Percentiles rank a stretch among this genome's conserved stretches.
Conservation (phyloP, 92 coral and sea anemone genomes). For the Phenganax stokvisi region DNA sequence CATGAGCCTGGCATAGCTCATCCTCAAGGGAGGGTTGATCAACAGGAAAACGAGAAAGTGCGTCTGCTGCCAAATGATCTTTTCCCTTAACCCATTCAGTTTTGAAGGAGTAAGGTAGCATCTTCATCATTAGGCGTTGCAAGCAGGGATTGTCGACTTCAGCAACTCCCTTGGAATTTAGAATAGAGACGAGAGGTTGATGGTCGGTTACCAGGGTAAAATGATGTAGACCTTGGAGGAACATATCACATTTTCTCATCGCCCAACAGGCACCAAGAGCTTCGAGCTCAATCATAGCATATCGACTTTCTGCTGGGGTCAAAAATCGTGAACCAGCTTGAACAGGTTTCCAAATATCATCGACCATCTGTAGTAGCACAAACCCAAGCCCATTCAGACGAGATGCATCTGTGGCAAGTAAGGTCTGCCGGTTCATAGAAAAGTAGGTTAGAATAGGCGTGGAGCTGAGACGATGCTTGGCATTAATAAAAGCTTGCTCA, state of each 20-base stretch:
- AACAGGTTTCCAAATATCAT: no score
- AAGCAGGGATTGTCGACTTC: constrained; percentile 29
- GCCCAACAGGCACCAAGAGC: constrained; percentile 5
- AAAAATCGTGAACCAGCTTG: neutral
- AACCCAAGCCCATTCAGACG: neutral
- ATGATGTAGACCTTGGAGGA: neutral
- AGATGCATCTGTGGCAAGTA: neutral
- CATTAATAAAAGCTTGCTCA: neutral
- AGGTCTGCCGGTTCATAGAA: neutral
- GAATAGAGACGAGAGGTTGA: constrained; percentile 17
- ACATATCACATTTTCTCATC: constrained; percentile 24
- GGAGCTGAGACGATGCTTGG: neutral
- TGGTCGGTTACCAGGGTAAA: neutral
- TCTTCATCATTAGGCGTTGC: constrained; percentile 10
- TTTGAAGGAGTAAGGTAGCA: constrained; percentile 4
- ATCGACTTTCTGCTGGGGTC: neutral
- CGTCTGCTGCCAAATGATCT: neutral
- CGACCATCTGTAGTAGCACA: neutral
- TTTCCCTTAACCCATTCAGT: constrained; percentile 30
- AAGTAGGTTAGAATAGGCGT: no score
- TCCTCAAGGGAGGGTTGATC: constrained; percentile 18
- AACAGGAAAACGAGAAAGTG: constrained; percentile 2
- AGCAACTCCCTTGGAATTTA: constrained; percentile 26
- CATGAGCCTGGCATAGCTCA: constrained; percentile 23
- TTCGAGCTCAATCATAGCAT: constrained; percentile 1